A percentile compares a stretch with the other conserved stretches of the same genome.
Conservation (phyloP, 2,113 vertebrate genomes). For the Ptilorrhoa leucosticta region DNA sequence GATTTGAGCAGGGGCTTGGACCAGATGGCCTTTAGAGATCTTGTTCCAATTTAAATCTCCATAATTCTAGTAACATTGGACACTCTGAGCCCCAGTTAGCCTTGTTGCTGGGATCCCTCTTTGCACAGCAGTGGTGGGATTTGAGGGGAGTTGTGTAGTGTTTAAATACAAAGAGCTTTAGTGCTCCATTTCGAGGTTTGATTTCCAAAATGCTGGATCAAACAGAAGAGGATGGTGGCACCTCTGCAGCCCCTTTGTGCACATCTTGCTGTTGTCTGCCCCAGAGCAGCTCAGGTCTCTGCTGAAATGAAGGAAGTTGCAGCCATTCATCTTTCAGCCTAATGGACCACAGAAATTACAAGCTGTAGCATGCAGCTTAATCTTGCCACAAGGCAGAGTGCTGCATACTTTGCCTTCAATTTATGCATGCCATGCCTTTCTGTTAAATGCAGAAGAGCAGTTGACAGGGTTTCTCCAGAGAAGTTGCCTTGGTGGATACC, state of each 20-base stretch:
- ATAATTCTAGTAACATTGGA: fast-evolving
- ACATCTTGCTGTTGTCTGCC: neutral
- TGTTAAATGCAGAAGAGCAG: slow-evolving; percentile 15
- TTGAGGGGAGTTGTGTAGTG: neutral
- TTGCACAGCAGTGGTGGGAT: neutral
- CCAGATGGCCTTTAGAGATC: neutral
- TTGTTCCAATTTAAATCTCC: neutral
- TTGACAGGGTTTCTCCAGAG: slow-evolving; percentile 31
- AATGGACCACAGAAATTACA: slow-evolving; percentile 53
- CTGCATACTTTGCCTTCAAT: slow-evolving; percentile 50
- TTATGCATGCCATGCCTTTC: slow-evolving; percentile 48
- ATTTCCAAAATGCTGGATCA: neutral
- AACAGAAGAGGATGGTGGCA: neutral
- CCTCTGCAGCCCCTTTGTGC: neutral
- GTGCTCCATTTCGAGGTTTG: neutral
- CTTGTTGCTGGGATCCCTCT: neutral
- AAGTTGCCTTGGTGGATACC: neutral
- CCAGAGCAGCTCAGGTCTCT: neutral
- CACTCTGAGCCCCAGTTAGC: neutral
- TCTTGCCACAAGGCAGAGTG: slow-evolving; percentile 51
- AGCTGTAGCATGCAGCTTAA: slow-evolving; percentile 46
- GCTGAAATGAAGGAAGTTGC: slow-evolving; percentile 3
- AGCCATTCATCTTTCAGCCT: slow-evolving; percentile 39
- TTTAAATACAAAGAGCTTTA: neutral
- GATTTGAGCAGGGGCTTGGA: neutral